Evolutionary conservation across 2,888 invertebrate species (phyloP), one percentile per base, ranked within the genome.

Genomic region (Ceriagrion tenellum): DNA sequence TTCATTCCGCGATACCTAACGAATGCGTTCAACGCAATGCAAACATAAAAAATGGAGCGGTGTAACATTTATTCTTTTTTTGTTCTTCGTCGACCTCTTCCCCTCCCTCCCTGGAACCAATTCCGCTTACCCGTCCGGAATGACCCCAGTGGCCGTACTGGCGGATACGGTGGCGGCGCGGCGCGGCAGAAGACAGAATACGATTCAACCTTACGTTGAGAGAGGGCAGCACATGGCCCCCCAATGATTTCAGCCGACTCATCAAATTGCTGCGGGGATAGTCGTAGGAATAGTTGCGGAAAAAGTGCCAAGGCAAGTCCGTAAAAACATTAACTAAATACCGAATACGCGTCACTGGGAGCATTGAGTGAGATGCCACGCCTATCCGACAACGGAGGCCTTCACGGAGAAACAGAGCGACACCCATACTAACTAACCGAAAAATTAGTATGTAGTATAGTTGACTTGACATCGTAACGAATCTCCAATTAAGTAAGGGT

Each of bases 171-270:
- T 20, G 59, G 20, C 59, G 20, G 20, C 20, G 59, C 20, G 59
- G 59, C 16, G 59, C 16, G 47, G 59, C 90, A 10, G 69, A 69
- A 6, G 69, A 1, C 18, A 63, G 10, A 20, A 93, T 47, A 47
- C 69, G 59, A 69, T 47, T 69, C 69, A 13, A 40, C n/a, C 26
- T 89, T 55, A 55, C 23, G 16, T 93, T 69, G 6, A 13, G 26
- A 55, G 93, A 59, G 93, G 93, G 47, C 93, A 93, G 93, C 93
- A 93, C 69, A 74, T 93, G 47, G 81, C 93, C n/a, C 20, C n/a
- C n/a, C 93, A 20, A 47, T 74, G 93, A 93, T 74, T 74, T 69
- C n/a, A 16, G 69, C 69, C 93, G 69, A 69, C 69, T 93, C 69
- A 16, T 74, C 12, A 47, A 47, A 47, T 47, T 2, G 47, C 47